phyloP scores from a whole-genome alignment of 2,113 vertebrate genomes.

The Thymallus thymallus region DNA sequence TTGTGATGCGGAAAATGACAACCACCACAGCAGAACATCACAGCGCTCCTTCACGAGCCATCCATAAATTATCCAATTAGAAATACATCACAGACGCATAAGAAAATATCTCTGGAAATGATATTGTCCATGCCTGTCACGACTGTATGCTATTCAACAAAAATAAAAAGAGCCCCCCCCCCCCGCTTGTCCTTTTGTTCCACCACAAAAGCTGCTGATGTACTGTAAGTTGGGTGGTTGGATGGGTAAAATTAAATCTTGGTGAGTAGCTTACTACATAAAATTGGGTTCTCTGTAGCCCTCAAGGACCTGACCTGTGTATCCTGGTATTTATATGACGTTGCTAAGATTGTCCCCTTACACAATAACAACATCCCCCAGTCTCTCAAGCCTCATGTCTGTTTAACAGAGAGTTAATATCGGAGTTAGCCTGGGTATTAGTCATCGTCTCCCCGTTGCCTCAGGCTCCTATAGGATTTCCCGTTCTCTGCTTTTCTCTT shows the following conservation, averaged over 20 bases:
- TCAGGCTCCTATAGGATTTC: constrained; percentile 85
- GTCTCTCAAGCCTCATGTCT: neutral
- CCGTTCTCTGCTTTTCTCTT: constrained; percentile 90
- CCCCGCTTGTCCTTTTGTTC: too few relatives aligned
- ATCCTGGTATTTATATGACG: too few relatives aligned
- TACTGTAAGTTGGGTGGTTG: too few relatives aligned
- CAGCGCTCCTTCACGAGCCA: neutral
- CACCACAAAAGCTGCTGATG: too few relatives aligned
- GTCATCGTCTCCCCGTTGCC: constrained; percentile 81
- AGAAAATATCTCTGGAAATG: neutral
- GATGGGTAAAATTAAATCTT: too few relatives aligned
- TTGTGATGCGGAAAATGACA: neutral
- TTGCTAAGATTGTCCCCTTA: too few relatives aligned
- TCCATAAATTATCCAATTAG: neutral
- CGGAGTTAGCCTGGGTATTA: neutral
- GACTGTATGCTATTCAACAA: too few relatives aligned
- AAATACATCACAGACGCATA: neutral
- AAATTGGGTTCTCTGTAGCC: too few relatives aligned
- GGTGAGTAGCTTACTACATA: too few relatives aligned
- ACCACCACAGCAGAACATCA: neutral
- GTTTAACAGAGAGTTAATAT: neutral
- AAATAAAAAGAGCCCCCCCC: too few relatives aligned
- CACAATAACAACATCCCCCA: neutral
- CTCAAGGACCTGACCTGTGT: too few relatives aligned
- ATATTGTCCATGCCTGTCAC: too few relatives aligned